Percentiles rank a stretch among this genome's conserved stretches.
Conservation (phyloP, 1,140 invertebrate genomes). For the Xylocopa sonorina region DNA sequence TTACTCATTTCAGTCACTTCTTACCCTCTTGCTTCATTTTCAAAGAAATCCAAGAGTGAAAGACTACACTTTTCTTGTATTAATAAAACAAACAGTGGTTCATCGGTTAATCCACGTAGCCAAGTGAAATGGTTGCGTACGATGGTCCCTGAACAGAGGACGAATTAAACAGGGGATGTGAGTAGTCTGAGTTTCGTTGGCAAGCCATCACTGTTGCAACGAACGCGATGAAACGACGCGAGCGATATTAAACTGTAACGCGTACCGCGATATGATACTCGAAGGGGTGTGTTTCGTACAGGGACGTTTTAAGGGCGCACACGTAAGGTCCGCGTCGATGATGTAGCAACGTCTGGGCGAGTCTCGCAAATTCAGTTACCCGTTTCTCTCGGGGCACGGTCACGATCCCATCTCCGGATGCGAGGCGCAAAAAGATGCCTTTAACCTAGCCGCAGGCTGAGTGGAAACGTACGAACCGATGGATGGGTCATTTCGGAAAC, state of each 20-base stretch:
- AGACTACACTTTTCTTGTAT: too few species aligned
- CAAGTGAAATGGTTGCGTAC: too few species aligned
- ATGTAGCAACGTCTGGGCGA: neutral
- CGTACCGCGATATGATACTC: neutral
- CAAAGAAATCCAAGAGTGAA: too few species aligned
- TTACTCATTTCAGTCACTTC: too few species aligned
- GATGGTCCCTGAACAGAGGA: neutral
- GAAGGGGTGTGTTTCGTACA: neutral
- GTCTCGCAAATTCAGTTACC: conserved; percentile 20
- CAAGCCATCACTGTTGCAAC: conserved; percentile 8
- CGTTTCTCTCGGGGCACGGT: neutral
- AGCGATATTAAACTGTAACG: neutral
- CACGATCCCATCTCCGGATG: neutral
- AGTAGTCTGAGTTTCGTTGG: neutral
- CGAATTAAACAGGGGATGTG: neutral
- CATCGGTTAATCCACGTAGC: too few species aligned
- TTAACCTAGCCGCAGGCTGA: neutral
- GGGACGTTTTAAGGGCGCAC: neutral
- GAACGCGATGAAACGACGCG: conserved; percentile 6
- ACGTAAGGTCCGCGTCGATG: neutral
- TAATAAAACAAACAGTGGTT: too few species aligned
- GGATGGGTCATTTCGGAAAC: conserved; percentile 47
- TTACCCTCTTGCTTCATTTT: too few species aligned
- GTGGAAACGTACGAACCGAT: conserved; percentile 25
- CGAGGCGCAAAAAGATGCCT: conserved; percentile 23